Base-by-base conservation (phyloP, 2,888 invertebrate genomes). In the Chelonus formosanus region DNA sequence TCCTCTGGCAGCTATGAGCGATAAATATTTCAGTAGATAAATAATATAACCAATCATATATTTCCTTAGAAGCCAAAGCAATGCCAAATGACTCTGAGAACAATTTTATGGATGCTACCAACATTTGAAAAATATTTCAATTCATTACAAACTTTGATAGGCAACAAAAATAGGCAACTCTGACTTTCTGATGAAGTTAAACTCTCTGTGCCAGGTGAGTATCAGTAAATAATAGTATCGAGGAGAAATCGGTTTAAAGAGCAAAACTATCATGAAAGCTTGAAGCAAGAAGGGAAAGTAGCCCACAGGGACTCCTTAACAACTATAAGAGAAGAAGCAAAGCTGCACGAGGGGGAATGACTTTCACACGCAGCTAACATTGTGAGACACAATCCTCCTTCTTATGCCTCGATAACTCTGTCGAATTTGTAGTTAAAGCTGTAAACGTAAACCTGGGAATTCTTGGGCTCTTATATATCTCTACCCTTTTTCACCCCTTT, bases 361-460 rank as follows among this genome's bases (percentile, higher is more conserved):
- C 76, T 77, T 77, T 79, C 74, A 77, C 77, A 76, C 78, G 77
- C 75, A 74, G 73, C 78, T 75, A 79, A 80, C 82, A 81, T 80
- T 78, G 77, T 78, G 82, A 83, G 82, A 82, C 81, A 78, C 78
- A 79, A 80, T 78, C 69, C 70, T 65, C 75, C 76, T 77, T 76
- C 79, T 78, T 81, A 81, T 79, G 81, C 81, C 78, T 76, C 80
- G 80, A 77, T 81, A 79, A 81, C 81, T 82, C 80, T 78, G 82
- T 81, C 83, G 83, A 83, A 83, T 83, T 83, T 82, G 81, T 82
- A 82, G 81, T 81, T 80, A 78, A 79, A 80, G 78, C 79, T 79
- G 80, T 83, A 83, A 83, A 83, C 80, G 82, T 81, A 80, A 83
- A 81, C 82, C 81, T 81, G 82, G 81, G 82, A 81, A 79, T 83